These are phyloP conservation scores for Hirtodrosophila alboralis DNA, from an alignment of 2,888 invertebrate species.

Conservation along the genomic window DNA sequence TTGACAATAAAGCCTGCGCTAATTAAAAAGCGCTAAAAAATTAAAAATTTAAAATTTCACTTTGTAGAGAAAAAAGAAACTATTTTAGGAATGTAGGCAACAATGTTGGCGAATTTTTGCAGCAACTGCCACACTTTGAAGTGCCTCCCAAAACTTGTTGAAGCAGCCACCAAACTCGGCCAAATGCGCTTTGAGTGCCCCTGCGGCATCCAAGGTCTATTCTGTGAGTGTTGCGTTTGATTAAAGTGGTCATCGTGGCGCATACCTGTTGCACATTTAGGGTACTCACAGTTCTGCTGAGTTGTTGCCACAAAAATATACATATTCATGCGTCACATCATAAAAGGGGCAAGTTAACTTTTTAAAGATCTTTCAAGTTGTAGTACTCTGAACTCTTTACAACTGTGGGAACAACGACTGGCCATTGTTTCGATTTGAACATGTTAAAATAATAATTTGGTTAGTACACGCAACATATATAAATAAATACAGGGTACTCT, in stretches of 20 bases:
- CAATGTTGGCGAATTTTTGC: constrained; percentile 21
- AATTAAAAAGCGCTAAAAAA: too few relatives aligned
- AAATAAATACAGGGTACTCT: neutral
- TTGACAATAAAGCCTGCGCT: too few relatives aligned
- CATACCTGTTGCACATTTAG: constrained; percentile 22
- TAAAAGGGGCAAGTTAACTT: constrained; percentile 16
- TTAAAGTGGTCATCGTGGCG: constrained; percentile 42
- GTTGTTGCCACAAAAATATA: constrained; percentile 20
- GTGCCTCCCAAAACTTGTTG: constrained; percentile 51
- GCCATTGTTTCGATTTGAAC: constrained; percentile 42
- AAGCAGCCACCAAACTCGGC: constrained; percentile 25
- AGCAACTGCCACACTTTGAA: constrained; percentile 35
- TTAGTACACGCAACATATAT: constrained; percentile 32
- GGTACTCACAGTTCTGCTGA: constrained; percentile 14
- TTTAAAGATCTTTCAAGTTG: neutral
- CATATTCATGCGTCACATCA: constrained; percentile 41
- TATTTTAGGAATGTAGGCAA: too few relatives aligned
- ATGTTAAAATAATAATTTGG: constrained; percentile 47
- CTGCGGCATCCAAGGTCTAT: neutral
- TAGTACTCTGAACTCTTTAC: constrained; percentile 1
- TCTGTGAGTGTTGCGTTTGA: constrained; percentile 40
- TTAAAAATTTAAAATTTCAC: too few relatives aligned
- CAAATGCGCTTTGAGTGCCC: constrained; percentile 3
- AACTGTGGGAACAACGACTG: constrained; percentile 51
- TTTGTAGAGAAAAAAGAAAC: too few relatives aligned